Evolutionary conservation across 2,113 vertebrate species (phyloP).

Genomic region (Recurvirostra avosetta): DNA sequence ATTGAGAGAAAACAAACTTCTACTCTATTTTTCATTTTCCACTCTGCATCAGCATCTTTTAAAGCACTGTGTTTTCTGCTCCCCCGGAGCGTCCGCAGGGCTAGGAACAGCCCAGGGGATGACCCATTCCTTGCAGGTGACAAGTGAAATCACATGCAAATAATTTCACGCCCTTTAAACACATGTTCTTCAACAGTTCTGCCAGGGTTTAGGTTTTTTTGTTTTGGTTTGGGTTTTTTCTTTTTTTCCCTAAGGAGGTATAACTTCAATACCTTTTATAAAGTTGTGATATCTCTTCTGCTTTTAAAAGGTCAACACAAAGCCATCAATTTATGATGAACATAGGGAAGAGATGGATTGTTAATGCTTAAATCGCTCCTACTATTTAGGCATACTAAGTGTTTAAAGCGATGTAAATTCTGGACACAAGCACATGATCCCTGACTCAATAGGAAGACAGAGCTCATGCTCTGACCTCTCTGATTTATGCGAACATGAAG

Average conservation of each 20-base stretch:
- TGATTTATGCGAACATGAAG: neutral
- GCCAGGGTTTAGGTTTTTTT: neutral
- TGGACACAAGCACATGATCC: neutral
- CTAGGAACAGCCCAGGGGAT: neutral
- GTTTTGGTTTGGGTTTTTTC: neutral
- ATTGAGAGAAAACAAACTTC: neutral
- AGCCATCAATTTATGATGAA: neutral
- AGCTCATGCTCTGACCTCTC: neutral
- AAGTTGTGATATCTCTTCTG: neutral
- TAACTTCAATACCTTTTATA: neutral
- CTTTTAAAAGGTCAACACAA: neutral
- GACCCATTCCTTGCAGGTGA: neutral
- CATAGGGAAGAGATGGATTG: neutral
- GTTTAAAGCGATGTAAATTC: neutral
- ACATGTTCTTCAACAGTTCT: neutral
- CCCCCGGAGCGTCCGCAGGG: fast-evolving
- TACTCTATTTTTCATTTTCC: neutral
- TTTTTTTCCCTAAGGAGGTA: neutral
- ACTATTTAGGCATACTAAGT: neutral
- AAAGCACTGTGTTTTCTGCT: neutral
- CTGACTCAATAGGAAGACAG: neutral
- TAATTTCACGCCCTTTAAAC: neutral
- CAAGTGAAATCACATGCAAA: neutral
- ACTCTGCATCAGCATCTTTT: neutral
- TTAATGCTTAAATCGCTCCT: neutral